Conservation (phyloP, 2,888 invertebrate genomes). For the Syrphus vitripennis region DNA sequence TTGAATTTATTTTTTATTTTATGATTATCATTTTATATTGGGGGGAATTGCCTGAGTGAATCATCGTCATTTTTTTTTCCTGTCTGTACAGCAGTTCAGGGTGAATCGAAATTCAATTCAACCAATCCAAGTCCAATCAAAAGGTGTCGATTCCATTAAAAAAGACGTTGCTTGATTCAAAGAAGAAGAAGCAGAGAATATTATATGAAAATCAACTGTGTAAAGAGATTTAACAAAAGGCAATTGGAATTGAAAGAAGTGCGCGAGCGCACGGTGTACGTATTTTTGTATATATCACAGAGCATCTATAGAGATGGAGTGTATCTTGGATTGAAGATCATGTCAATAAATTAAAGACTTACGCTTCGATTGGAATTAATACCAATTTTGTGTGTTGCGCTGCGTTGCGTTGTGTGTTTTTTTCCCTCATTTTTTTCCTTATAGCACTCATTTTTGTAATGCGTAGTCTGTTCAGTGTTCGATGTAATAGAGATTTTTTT, state of each 20-base stretch:
- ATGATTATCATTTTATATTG: constrained; percentile 19
- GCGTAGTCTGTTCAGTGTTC: constrained; percentile 20
- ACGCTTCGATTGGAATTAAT: constrained; percentile 54
- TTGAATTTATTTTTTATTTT: constrained; percentile 33
- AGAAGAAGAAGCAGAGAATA: neutral
- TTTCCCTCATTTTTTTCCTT: neutral
- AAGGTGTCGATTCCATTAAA: constrained; percentile 67
- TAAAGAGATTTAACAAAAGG: constrained; percentile 36
- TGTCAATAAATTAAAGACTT: constrained; percentile 63
- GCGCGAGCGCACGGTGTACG: neutral
- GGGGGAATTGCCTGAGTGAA: constrained; percentile 56
- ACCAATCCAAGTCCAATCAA: constrained; percentile 57
- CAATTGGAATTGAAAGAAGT: constrained; percentile 9
- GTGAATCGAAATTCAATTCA: constrained; percentile 57
- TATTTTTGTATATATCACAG: neutral
- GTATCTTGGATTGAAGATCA: constrained; percentile 40
- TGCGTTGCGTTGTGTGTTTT: neutral
- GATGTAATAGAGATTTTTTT: neutral
- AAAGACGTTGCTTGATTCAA: neutral
- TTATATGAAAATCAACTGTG: neutral
- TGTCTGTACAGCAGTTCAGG: constrained; percentile 16
- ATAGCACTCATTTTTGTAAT: constrained; percentile 7
- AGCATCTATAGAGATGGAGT: neutral
- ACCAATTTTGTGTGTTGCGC: constrained; percentile 29
- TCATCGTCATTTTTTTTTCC: constrained; percentile 16